These are phyloP conservation scores for Bombus difficillimus DNA, from an alignment of 1,140 invertebrate species.

Conservation along the genomic window DNA sequence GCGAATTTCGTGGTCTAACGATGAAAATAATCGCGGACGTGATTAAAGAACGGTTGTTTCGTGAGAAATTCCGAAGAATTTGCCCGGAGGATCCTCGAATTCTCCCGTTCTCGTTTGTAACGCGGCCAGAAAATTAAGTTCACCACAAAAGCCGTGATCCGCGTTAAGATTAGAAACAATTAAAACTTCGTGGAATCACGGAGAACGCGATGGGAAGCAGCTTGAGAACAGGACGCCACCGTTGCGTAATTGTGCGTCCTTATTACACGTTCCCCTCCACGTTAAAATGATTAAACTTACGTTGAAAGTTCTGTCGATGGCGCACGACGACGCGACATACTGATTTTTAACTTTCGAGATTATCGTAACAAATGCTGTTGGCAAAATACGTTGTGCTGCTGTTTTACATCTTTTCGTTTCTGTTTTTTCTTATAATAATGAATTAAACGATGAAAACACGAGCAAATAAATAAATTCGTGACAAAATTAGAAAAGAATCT, in stretches of 20 bases:
- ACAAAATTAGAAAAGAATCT: too few relatives aligned
- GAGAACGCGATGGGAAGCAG: background rate
- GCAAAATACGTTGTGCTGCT: too few relatives aligned
- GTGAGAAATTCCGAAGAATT: background rate
- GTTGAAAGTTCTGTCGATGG: background rate
- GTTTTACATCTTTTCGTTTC: background rate
- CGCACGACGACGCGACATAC: too few relatives aligned
- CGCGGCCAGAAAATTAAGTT: conserved; percentile 13
- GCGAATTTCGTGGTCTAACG: background rate
- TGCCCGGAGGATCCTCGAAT: background rate
- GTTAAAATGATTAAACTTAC: background rate
- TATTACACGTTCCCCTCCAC: background rate
- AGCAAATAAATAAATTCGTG: too few relatives aligned
- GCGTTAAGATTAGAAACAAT: conserved; percentile 26
- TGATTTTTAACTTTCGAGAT: background rate
- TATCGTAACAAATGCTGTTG: background rate
- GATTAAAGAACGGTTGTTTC: conserved; percentile 16
- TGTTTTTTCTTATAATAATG: background rate
- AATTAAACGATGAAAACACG: too few relatives aligned
- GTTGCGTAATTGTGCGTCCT: conserved; percentile 6
- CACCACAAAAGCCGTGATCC: conserved; percentile 20
- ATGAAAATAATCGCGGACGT: conserved; percentile 6
- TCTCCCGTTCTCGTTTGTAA: background rate
- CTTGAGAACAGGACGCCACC: background rate
- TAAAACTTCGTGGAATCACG: background rate